phyloP scores from a whole-genome alignment of 1,140 invertebrate species.

The Drosophila mayri region DNA sequence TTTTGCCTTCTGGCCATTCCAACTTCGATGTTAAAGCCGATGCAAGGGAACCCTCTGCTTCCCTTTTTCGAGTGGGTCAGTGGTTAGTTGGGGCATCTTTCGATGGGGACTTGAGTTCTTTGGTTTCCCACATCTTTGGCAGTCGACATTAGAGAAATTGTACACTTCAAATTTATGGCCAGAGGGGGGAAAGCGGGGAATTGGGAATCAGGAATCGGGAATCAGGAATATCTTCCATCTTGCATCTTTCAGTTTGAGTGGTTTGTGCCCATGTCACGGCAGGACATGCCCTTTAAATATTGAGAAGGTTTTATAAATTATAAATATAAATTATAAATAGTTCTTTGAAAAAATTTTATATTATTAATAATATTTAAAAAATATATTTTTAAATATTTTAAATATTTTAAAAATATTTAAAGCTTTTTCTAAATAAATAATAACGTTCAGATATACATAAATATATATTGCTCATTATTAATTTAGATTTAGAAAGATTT shows the following conservation, averaged over 20 bases:
- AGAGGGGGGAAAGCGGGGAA: neutral
- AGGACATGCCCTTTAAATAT: too few relatives aligned
- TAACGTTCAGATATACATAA: too few relatives aligned
- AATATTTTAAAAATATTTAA: too few relatives aligned
- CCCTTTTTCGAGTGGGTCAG: constrained; percentile 45
- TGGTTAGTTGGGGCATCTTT: constrained; percentile 34
- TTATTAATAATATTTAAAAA: too few relatives aligned
- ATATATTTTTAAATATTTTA: too few relatives aligned
- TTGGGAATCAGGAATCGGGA: neutral
- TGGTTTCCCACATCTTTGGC: constrained; percentile 13
- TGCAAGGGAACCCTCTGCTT: constrained; percentile 9
- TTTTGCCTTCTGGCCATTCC: constrained; percentile 22
- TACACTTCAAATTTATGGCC: constrained; percentile 56
- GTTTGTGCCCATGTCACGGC: constrained; percentile 38
- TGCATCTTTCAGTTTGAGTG: constrained; percentile 39
- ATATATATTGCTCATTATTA: too few relatives aligned
- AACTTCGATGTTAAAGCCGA: constrained; percentile 2
- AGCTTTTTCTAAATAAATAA: too few relatives aligned
- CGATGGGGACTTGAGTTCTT: neutral
- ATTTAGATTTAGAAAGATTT: too few relatives aligned
- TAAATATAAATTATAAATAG: too few relatives aligned
- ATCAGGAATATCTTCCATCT: constrained; percentile 9
- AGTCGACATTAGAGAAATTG: constrained; percentile 47
- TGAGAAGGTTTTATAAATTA: too few relatives aligned
- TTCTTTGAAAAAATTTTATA: too few relatives aligned